Conservation (phyloP, 1,140 invertebrate genomes). For the Hyles vespertilio region DNA sequence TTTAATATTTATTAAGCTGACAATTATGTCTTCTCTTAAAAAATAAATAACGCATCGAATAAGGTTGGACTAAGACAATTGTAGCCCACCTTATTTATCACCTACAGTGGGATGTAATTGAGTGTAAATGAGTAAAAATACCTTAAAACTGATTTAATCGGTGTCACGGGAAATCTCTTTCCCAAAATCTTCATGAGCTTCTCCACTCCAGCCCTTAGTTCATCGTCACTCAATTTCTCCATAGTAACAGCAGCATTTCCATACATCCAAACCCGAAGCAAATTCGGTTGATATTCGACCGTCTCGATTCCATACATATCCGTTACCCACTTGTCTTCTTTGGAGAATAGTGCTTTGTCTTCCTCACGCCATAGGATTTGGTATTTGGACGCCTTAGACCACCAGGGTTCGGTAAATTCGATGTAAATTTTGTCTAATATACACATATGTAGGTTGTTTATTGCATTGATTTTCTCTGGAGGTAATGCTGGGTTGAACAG, state of each 20-base stretch:
- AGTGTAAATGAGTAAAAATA: constrained; percentile 10
- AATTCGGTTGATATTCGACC: constrained; percentile 79
- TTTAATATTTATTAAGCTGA: no score
- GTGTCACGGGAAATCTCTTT: constrained; percentile 45
- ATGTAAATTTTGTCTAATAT: constrained; percentile 87
- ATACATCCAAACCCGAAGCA: constrained; percentile 81
- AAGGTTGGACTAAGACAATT: no score
- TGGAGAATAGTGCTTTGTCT: constrained; percentile 64
- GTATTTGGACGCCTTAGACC: constrained; percentile 75
- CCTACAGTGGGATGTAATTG: no score
- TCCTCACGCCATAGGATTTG: constrained; percentile 77
- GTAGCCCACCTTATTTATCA: no score
- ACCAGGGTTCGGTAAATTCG: constrained; percentile 80
- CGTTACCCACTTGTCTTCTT: constrained; percentile 75
- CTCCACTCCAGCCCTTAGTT: constrained; percentile 66
- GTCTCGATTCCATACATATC: constrained; percentile 81
- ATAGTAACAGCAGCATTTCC: constrained; percentile 76
- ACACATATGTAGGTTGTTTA: constrained; percentile 81
- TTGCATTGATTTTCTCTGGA: constrained; percentile 76
- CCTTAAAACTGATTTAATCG: constrained; percentile 49
- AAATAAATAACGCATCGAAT: no score
- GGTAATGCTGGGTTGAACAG: constrained; percentile 81
- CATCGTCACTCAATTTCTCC: constrained; percentile 73
- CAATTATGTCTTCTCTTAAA: no score
- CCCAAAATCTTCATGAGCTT: constrained; percentile 60